These are phyloP conservation scores for Hemibagrus wyckioides DNA, from an alignment of 2,113 vertebrate genomes.

Conservation along the genomic window DNA sequence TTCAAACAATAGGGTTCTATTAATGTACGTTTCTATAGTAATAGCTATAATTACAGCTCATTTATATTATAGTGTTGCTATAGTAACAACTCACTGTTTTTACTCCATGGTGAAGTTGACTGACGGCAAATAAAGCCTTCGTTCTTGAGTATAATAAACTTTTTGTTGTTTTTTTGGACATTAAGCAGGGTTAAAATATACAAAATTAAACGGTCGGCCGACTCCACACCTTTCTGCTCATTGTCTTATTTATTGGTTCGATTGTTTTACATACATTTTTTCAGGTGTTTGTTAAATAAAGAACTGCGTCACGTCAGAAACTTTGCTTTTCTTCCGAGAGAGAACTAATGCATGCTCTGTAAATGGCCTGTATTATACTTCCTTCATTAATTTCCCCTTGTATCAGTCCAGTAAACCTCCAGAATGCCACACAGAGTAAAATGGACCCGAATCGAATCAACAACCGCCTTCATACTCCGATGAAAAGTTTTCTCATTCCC, in stretches of 20 bases:
- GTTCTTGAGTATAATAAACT: not conserved
- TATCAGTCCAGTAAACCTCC: not conserved
- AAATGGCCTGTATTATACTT: not conserved
- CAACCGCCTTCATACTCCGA: not conserved
- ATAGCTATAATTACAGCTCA: no score
- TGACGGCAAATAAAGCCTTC: not conserved
- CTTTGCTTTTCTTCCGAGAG: not conserved
- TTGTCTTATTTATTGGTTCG: slow-evolving; percentile 61
- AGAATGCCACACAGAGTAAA: not conserved
- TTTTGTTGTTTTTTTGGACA: not conserved
- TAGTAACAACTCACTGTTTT: no score
- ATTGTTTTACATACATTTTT: not conserved
- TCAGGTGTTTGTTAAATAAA: not conserved
- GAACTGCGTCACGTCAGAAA: not conserved
- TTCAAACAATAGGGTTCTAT: no score
- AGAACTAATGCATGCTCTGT: not conserved
- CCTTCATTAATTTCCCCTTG: not conserved
- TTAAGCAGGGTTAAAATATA: not conserved
- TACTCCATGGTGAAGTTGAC: not conserved
- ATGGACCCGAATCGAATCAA: not conserved
- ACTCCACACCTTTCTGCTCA: not conserved
- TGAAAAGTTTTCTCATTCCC: not conserved
- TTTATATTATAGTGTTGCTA: no score
- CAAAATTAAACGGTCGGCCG: no score
- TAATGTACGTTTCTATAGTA: no score